phyloP scores from a whole-genome alignment of 2,888 invertebrate species.

The Tortricodes alternella region DNA sequence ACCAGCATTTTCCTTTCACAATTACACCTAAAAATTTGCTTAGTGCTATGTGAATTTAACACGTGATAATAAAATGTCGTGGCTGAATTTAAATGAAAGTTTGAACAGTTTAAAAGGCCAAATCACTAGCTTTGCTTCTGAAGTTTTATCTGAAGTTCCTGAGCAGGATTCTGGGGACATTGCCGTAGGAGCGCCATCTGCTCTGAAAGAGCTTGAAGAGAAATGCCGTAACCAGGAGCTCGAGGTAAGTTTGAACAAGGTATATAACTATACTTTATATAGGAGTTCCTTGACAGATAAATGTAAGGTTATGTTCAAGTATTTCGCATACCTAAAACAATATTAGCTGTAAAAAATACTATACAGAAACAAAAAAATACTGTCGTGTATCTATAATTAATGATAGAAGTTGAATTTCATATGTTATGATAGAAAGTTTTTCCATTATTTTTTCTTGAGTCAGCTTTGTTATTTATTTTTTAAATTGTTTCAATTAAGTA shows the following conservation, averaged over 20 bases:
- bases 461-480: too few relatives aligned
- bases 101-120: constrained; percentile 91
- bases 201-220: constrained; percentile 78
- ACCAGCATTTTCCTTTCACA: constrained; percentile 50
- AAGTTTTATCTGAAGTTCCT: constrained; percentile 90
- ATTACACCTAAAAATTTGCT: constrained; percentile 44
- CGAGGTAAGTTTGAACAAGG: constrained; percentile 81
- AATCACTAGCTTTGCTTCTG: constrained; percentile 93
- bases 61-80: constrained; percentile 80
- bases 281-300: constrained; percentile 54
- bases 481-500: too few relatives aligned
- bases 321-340: too few relatives aligned
- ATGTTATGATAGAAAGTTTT: too few relatives aligned
- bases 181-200: constrained; percentile 43
- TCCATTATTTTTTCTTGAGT: too few relatives aligned
- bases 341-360: too few relatives aligned
- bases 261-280: constrained; percentile 28
- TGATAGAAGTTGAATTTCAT: too few relatives aligned
- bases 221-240: constrained; percentile 83
- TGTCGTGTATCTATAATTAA: too few relatives aligned
- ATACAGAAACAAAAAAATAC: too few relatives aligned
- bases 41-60: constrained; percentile 61
- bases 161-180: constrained; percentile 69
- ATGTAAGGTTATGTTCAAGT: constrained; percentile 72
- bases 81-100: constrained; percentile 86